Conservation (phyloP, 2,888 invertebrate species). For the Drosophila engyochracea region DNA sequence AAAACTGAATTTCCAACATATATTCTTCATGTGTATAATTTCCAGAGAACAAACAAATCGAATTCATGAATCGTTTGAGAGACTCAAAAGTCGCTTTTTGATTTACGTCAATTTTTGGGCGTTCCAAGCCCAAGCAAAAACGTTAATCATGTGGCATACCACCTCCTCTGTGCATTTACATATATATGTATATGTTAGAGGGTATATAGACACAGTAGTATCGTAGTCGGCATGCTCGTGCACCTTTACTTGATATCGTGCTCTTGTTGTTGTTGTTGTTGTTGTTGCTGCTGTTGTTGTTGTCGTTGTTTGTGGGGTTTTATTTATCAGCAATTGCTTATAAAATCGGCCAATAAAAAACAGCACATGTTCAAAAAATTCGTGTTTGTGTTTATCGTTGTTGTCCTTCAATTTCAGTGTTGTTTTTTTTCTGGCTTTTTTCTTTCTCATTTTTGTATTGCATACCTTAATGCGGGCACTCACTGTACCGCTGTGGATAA, state of each 20-base stretch:
- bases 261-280: too few species aligned
- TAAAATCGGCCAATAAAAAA: conserved; percentile 33
- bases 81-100: not conserved
- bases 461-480: conserved; percentile 56
- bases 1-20: not conserved
- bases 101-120: not conserved
- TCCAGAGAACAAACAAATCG: too few species aligned
- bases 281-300: too few species aligned
- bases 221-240: not conserved
- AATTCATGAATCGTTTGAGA: not conserved
- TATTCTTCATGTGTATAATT: too few species aligned
- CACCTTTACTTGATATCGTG: not conserved
- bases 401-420: conserved; percentile 42
- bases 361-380: conserved; percentile 15
- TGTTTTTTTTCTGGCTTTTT: not conserved
- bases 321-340: conserved; percentile 34
- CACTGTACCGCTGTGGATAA: conserved; percentile 19
- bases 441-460: conserved; percentile 44
- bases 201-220: not conserved
- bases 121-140: too few species aligned
- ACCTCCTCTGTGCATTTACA: not conserved
- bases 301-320: not conserved
- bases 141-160: not conserved
- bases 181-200: not conserved
- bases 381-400: conserved; percentile 11